phyloP scores from a whole-genome alignment of 1,140 invertebrate genomes.

The Bombus superbus region DNA sequence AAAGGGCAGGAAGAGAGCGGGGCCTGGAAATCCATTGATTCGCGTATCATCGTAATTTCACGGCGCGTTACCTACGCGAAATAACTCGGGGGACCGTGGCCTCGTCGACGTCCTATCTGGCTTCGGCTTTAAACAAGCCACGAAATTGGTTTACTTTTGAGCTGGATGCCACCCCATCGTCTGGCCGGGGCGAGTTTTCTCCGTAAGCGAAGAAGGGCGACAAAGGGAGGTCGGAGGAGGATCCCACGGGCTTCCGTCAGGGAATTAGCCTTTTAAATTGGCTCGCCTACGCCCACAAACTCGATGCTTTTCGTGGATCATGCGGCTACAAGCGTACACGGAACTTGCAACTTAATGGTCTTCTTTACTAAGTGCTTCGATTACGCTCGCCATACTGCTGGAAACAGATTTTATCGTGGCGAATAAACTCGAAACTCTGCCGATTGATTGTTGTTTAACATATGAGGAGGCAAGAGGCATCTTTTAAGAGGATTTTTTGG shows the following conservation, averaged over 20 bases:
- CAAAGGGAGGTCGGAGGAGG: conserved; percentile 23
- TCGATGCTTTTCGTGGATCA: conserved; percentile 9
- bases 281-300: conserved; percentile 70
- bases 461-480: no score
- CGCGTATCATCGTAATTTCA: conserved; percentile 83
- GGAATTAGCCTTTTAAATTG: conserved; percentile 83
- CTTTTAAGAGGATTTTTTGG: no score
- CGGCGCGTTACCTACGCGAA: conserved; percentile 83
- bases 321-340: not conserved
- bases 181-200: conserved; percentile 44
- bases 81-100: conserved; percentile 79
- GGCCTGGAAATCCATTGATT: conserved; percentile 79
- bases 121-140: conserved; percentile 82
- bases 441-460: no score
- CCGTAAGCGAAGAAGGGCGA: conserved; percentile 53
- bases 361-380: not conserved
- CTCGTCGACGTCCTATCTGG: conserved; percentile 68
- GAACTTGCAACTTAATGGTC: not conserved
- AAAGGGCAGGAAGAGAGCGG: conserved; percentile 14
- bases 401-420: no score
- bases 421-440: no score
- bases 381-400: not conserved
- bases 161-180: conserved; percentile 50
- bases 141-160: conserved; percentile 82
- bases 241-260: conserved; percentile 66